phyloP scores from a whole-genome alignment of 1,140 invertebrate species.

The Caerostris darwini region DNA sequence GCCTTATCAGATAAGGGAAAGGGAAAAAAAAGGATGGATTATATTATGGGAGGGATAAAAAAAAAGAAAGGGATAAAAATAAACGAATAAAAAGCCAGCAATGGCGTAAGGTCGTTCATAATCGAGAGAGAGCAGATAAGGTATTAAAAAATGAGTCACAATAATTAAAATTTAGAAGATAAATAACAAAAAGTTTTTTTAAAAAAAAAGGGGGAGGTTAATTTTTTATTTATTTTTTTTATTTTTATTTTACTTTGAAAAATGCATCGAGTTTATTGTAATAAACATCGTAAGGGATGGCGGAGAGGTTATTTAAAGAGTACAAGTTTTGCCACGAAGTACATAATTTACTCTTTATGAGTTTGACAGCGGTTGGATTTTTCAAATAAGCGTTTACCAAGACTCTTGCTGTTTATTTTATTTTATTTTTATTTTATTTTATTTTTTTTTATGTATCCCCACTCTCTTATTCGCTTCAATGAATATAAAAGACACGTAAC shows the following conservation, averaged over 20 bases:
- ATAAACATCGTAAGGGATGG: constrained; percentile 1
- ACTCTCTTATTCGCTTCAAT: constrained; percentile 44
- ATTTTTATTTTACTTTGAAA: constrained; percentile 18
- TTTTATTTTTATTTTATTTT: neutral
- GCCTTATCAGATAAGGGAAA: constrained; percentile 44
- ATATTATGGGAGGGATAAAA: neutral
- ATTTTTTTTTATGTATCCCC: neutral
- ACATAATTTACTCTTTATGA: constrained; percentile 52
- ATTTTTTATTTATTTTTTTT: constrained; percentile 26
- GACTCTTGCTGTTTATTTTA: neutral
- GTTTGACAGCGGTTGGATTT: constrained; percentile 54
- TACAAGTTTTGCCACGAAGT: constrained; percentile 7
- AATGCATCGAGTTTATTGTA: constrained; percentile 27
- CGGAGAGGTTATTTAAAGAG: neutral
- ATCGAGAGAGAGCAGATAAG: constrained; percentile 59
- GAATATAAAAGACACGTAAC: constrained; percentile 30
- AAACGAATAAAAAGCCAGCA: neutral
- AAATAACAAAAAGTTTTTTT: neutral
- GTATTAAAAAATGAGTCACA: constrained; percentile 65
- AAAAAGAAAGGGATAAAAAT: neutral
- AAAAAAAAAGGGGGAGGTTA: neutral
- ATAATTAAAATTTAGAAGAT: constrained; percentile 70
- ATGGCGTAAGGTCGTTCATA: constrained; percentile 41
- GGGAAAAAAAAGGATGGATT: constrained; percentile 20
- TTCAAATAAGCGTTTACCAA: constrained; percentile 28